phyloP scores from a whole-genome alignment of 2,888 invertebrate species.

The Lacanobia wlatinum region DNA sequence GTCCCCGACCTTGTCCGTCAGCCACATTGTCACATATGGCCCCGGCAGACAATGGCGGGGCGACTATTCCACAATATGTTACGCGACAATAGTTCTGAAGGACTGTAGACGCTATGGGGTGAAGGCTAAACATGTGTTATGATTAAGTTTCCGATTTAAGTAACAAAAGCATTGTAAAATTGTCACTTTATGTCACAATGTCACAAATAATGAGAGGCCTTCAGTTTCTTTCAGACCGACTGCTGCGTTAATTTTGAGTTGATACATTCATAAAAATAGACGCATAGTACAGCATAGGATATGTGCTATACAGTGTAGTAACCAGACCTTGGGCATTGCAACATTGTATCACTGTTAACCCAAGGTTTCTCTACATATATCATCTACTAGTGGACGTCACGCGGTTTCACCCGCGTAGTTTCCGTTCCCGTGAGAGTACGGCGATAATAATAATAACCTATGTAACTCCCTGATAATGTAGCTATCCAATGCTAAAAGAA shows the following conservation, averaged over 20 bases:
- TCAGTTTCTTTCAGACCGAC: background rate
- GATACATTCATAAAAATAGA: background rate
- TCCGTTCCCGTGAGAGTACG: too few relatives aligned
- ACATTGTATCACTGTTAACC: background rate
- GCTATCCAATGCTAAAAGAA: too few relatives aligned
- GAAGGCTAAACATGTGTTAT: conserved; percentile 1
- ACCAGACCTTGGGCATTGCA: background rate
- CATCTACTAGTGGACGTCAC: too few relatives aligned
- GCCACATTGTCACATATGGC: conserved; percentile 1
- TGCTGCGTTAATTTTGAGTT: background rate
- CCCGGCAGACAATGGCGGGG: conserved; percentile 13
- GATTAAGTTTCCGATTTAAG: background rate
- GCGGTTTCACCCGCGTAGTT: too few relatives aligned
- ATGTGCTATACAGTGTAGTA: background rate
- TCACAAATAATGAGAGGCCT: background rate
- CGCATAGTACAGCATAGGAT: background rate
- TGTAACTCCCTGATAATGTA: too few relatives aligned
- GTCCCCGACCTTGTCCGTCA: conserved; percentile 38
- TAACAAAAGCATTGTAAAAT: background rate
- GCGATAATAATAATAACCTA: too few relatives aligned
- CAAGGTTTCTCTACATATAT: background rate
- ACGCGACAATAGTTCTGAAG: conserved; percentile 24
- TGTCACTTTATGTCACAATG: too few relatives aligned
- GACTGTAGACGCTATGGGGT: background rate
- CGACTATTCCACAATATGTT: conserved; percentile 21